Base-by-base conservation (phyloP, 2,797 vertebrate genomes). In the Gallinago solitaria region DNA sequence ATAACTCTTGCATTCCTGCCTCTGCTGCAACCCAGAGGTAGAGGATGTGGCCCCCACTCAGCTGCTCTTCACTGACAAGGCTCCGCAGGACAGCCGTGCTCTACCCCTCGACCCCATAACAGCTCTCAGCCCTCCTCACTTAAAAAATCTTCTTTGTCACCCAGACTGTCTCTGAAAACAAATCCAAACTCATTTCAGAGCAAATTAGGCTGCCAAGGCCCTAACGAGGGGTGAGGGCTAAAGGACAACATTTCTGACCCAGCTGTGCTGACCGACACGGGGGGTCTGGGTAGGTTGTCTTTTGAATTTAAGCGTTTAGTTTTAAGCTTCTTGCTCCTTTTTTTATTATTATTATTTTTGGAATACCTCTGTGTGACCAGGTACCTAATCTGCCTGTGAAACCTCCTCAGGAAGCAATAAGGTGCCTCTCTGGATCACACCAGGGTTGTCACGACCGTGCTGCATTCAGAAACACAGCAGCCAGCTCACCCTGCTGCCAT, bases 1-100 rank as follows among this genome's bases (percentile, higher is more conserved):
- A 25, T 92, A 95, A 91, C 45, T 94, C 60, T 56, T 87, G 71
- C 71, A 89, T 95, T 87, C 89, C 79, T 91, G 75, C 69, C 79
- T 87, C 78, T 91, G 84, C 71, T 0, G 0, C 79, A 75, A 5
- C 61, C 64, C 64, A 64, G 48, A 33, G 33, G 16, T 33, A 53
- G 79, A 71, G 53, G 68, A 91, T 33, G 45, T 71, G 68, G 71
- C 79, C 76, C 47, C 64, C 14, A 1, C 18, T 71, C 83, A 65
- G 69, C 35, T 0, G 0, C 45, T 86, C 41, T 83, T 45, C 61
- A 15, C 56, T 83, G 60, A 45, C 15, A 30, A 50, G 81, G 35
- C 56, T 89, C 57, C 32, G 25, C 51, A 64, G 83, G 53, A 75
- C 25, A 71, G 56, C 9, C 4, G 0, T 16, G 11, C 48, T 60